A percentile compares a stretch with the other conserved stretches of the same genome.
These are phyloP conservation scores for Pissodes strobi DNA, from an alignment of 1,140 invertebrate genomes.

Conservation along the genomic window DNA sequence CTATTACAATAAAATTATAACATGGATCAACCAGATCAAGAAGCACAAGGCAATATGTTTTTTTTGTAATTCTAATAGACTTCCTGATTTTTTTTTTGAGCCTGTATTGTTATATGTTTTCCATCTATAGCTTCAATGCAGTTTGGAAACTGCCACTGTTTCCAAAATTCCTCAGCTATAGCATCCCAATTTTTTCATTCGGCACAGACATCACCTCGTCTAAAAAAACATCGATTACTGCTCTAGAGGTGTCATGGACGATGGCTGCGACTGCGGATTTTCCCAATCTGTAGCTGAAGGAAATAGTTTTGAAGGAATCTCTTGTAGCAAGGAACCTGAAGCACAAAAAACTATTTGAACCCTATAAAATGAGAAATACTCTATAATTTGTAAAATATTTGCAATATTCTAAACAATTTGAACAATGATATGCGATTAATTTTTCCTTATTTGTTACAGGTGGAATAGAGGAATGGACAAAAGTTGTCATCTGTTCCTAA, in stretches of 20 bases:
- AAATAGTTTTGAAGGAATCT: slow-evolving; percentile 40
- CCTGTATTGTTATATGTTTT: slow-evolving; percentile 55
- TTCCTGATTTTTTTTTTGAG: slow-evolving; percentile 49
- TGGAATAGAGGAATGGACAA: no score
- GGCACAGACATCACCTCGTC: slow-evolving; percentile 42
- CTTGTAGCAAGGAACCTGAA: slow-evolving; percentile 36
- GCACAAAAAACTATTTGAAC: no score
- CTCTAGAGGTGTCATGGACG: slow-evolving; percentile 42
- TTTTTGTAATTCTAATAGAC: slow-evolving; percentile 48
- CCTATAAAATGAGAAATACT: no score
- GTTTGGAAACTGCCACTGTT: slow-evolving; percentile 54
- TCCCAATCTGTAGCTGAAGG: slow-evolving; percentile 48
- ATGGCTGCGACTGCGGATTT: slow-evolving; percentile 43
- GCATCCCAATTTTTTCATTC: slow-evolving; percentile 38
- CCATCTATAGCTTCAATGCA: slow-evolving; percentile 58
- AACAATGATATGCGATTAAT: no score
- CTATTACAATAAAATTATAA: slow-evolving; percentile 54
- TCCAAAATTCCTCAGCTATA: slow-evolving; percentile 43
- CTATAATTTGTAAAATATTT: no score
- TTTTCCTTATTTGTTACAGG: no score
- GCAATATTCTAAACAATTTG: no score
- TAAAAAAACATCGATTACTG: slow-evolving; percentile 41
- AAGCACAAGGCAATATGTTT: slow-evolving; percentile 54
- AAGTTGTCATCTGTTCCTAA: no score
- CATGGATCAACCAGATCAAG: slow-evolving; percentile 56